Base-by-base conservation (phyloP, 23 tunicate genomes). In the Diplosoma virens region DNA sequence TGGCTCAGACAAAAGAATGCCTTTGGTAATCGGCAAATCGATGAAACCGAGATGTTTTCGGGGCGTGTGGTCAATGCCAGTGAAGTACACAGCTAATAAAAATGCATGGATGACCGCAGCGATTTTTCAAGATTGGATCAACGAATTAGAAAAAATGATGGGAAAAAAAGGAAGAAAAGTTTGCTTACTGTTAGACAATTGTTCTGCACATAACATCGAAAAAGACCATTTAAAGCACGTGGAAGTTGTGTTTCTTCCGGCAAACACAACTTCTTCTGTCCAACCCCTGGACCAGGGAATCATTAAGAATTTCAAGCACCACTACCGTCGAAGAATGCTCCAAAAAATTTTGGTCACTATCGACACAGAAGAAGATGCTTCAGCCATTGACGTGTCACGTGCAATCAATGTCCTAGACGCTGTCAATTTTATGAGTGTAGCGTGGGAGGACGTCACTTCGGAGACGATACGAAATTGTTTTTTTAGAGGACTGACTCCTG, bases 211-310 rank as follows among this genome's bases (percentile, higher is more conserved):
- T 22, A 73, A 73, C 20, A 34, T 48, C 6, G 75, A 68, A 35
- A 41, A 16, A 16, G 9, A 25, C 7, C n/a, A n/a, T n/a, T n/a
- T n/a, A n/a, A n/a, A n/a, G n/a, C n/a, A n/a, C n/a, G n/a, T n/a
- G n/a, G n/a, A n/a, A n/a, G 20, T 65, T 65, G 71, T 65, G 71
- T 65, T 6, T 65, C 32, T 71, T 30, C 77, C 77, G 1, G 31
- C 79, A 28, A 50, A 54, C 79, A 75, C 79, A 20, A 50, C 41
- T 54, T 75, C 79, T 1, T 75, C 79, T 75, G 66, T 75, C 4
- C 66, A 75, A 55, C 79, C 79, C 1, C 46, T 75, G 24, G 66
- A 75, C 37, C 66, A 75, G 20, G 66, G 66, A 21, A 75, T 75
- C 66, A 75, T 75, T 24, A 75, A 55, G 21, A 75, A 75, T 29